These are phyloP conservation scores for Takifugu flavidus DNA, from an alignment of 2,113 vertebrate genomes.

Conservation along the genomic window DNA sequence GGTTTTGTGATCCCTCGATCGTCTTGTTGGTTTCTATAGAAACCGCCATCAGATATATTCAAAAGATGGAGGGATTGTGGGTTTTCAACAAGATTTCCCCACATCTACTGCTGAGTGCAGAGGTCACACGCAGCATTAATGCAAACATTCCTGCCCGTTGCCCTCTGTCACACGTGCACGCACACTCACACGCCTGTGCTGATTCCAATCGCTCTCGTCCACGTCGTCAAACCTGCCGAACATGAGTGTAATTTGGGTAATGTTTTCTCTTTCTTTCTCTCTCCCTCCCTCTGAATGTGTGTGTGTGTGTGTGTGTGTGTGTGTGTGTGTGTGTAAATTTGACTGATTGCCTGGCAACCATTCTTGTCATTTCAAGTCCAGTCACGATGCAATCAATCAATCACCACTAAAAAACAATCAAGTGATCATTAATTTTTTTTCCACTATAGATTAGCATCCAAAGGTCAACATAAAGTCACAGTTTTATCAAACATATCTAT, in stretches of 20 bases:
- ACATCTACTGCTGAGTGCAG: neutral
- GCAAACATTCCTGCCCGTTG: neutral
- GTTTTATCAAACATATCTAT: no score
- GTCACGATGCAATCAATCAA: constrained; percentile 8
- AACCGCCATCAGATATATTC: constrained; percentile 20
- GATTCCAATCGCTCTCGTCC: neutral
- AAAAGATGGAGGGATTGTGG: constrained; percentile 6
- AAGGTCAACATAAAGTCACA: no score
- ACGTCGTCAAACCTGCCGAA: neutral
- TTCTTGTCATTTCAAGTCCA: neutral
- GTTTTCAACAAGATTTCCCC: constrained; percentile 3
- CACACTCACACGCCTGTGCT: neutral
- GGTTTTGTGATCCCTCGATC: neutral
- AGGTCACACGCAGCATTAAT: neutral
- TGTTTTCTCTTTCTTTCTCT: neutral
- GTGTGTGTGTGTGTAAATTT: constrained; percentile 3
- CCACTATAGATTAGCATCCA: neutral
- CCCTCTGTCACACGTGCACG: neutral
- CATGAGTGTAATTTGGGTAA: neutral
- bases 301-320: neutral
- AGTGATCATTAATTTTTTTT: neutral
- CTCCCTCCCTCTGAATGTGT: neutral
- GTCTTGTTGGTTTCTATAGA: constrained; percentile 19
- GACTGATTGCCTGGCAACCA: constrained; percentile 13
- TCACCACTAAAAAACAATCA: neutral